phyloP scores from a whole-genome alignment of 2,113 vertebrate species.

The Silurus glanis region DNA sequence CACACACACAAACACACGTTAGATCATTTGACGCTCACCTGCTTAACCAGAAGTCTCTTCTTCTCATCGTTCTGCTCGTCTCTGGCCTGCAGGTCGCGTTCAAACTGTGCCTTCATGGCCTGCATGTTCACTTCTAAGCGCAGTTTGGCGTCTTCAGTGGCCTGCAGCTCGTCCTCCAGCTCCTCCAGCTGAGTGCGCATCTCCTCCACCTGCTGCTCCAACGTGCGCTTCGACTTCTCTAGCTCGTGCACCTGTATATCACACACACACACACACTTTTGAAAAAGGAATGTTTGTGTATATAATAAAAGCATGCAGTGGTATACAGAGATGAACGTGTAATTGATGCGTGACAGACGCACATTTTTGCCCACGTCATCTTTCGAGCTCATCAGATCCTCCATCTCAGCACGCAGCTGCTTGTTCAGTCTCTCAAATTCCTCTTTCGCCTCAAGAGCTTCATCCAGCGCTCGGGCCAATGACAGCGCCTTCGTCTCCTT shows the following conservation, averaged over 20 bases:
- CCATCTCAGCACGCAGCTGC: conserved; percentile 94
- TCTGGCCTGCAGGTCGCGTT: conserved; percentile 85
- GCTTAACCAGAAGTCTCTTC: conserved; percentile 90
- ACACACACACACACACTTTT: too few species aligned
- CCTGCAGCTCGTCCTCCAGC: conserved; percentile 95
- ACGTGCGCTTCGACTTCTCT: conserved; percentile 93
- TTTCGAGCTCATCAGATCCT: conserved; percentile 96
- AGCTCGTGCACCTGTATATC: conserved; percentile 85
- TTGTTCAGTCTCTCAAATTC: conserved; percentile 94
- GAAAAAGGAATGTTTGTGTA: too few species aligned
- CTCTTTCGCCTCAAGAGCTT: conserved; percentile 91
- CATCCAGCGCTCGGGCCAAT: conserved; percentile 86
- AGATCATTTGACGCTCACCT: conserved; percentile 68
- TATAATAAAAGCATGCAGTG: background rate
- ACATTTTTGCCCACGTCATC: conserved; percentile 97
- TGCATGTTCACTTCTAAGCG: conserved; percentile 99
- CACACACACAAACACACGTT: background rate
- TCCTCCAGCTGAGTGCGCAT: conserved; percentile 97
- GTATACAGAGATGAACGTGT: background rate
- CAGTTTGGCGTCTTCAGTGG: conserved; percentile 94
- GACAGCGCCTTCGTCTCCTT: conserved; percentile 96
- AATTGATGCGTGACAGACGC: conserved; percentile 55
- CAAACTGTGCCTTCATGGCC: conserved; percentile 98
- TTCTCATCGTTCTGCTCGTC: conserved; percentile 98
- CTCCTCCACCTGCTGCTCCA: conserved; percentile 96